These are phyloP conservation scores for Zosterops lateralis DNA, from an alignment of 2,113 vertebrate genomes.

Conservation along the genomic window DNA sequence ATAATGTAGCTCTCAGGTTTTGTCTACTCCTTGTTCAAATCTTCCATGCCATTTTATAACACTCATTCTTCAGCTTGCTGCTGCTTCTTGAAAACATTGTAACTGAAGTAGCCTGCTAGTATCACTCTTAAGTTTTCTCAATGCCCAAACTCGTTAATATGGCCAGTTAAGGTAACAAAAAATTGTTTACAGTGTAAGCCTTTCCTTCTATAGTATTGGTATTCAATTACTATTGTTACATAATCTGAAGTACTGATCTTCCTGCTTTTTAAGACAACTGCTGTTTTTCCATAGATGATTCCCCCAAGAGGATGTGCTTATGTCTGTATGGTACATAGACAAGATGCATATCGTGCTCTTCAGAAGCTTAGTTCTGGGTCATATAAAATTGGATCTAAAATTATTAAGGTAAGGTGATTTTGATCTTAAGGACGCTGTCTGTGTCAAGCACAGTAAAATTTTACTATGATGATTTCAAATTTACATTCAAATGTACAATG, in stretches of 20 bases:
- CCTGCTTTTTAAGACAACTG: not conserved
- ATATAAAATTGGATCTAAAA: constrained; percentile 96
- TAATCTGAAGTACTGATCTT: not conserved
- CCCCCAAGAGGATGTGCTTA: constrained; percentile 97
- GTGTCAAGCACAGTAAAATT: not conserved
- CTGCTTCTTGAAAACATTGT: not conserved
- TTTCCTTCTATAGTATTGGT: not conserved
- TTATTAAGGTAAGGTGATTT: constrained; percentile 88
- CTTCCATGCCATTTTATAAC: not conserved
- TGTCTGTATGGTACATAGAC: constrained; percentile 98
- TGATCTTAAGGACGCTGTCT: not conserved
- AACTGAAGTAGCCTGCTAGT: not conserved
- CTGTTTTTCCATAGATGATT: constrained; percentile 86
- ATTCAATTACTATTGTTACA: not conserved
- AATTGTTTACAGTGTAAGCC: not conserved
- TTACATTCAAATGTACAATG: not conserved
- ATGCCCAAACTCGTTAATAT: not conserved
- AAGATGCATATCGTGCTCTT: constrained; percentile 91
- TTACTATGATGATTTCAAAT: not conserved
- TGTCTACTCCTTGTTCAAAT: not conserved
- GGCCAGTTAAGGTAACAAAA: not conserved
- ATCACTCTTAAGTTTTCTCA: not conserved
- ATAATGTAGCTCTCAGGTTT: not conserved
- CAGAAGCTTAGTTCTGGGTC: constrained; percentile 96
- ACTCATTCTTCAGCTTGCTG: not conserved